Evolutionary conservation across 2,797 vertebrate genomes (phyloP), one percentile per base, ranked within the genome.

Genomic region (Notolepis coatsorum): DNA sequence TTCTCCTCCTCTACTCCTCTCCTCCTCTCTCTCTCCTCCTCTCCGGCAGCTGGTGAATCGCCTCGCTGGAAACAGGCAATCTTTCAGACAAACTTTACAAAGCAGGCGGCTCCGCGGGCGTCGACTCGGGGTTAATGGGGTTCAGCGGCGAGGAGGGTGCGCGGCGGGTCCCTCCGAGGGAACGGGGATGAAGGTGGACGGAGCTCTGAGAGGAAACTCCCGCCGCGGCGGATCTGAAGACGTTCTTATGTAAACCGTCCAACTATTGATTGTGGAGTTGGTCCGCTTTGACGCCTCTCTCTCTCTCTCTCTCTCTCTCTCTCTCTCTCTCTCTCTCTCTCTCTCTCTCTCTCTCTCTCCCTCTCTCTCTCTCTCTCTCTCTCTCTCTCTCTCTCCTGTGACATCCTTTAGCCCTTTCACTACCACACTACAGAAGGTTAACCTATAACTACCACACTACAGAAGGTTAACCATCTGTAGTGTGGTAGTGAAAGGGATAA

Each of bases 51-150:
- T 31, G 53, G 30, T 42, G 21, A 42, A 56, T 56, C 18, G 24
- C 25, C 24, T 31, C 3, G 13, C 15, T 2, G 38, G 31, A 56
- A 56, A 43, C 30, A n/a, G n/a, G 18, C n/a, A 5, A 7, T 30
- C 5, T 42, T 43, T 42, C 12, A n/a, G 28, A 30, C 38, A 55
- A 55, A 55, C 25, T 43, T 23, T 42, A 7, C 20, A 25, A 38
- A 27, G 25, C 20, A 10, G 68, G 78, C 72, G 57, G 55, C 60
- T 57, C 27, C 47, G 24, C 72, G 77, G 73, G 64, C 54, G 69
- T 78, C 54, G 77, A 73, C 71, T 81, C 50, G 7, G 82, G 79
- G 85, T 88, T 85, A 87, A 87, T 84, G 49, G 79, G 71, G 79
- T 79, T 84, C 76, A 73, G 75, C 71, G 58, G 63, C 65, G 61